phyloP scores from a whole-genome alignment of 1,140 invertebrate genomes.

The Oncopeltus fasciatus region DNA sequence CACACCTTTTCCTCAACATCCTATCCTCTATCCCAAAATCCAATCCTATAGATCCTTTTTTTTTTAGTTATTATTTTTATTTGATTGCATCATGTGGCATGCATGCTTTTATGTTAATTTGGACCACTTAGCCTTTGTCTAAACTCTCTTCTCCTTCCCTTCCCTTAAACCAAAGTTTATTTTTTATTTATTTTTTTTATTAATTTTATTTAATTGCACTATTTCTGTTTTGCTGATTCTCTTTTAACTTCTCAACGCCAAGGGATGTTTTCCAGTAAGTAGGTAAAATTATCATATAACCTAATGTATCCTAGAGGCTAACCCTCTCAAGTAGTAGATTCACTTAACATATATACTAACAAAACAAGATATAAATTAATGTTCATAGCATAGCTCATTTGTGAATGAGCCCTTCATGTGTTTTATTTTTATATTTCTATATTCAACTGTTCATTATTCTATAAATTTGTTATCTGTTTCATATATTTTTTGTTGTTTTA shows the following conservation, averaged over 20 bases:
- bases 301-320: slow-evolving; percentile 2
- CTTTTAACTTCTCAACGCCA: slow-evolving; percentile 36
- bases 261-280: slow-evolving; percentile 74
- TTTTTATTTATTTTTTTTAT: slow-evolving; percentile 26
- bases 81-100: slow-evolving; percentile 24
- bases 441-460: too few relatives aligned
- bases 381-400: slow-evolving; percentile 12
- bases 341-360: not conserved
- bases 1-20: slow-evolving; percentile 10
- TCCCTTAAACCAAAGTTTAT: slow-evolving; percentile 15
- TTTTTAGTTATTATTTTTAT: slow-evolving; percentile 32
- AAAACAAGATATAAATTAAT: not conserved
- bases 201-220: slow-evolving; percentile 50
- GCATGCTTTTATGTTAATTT: slow-evolving; percentile 33
- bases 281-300: slow-evolving; percentile 30
- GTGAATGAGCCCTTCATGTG: not conserved
- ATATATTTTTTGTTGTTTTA: too few relatives aligned
- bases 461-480: too few relatives aligned
- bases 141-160: slow-evolving; percentile 19
- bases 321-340: not conserved
- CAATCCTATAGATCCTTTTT: slow-evolving; percentile 16
- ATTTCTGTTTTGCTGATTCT: slow-evolving; percentile 48
- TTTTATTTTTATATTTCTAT: not conserved
- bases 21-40: not conserved
- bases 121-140: slow-evolving; percentile 31